These are phyloP conservation scores for Amphiura filiformis DNA, from an alignment of 35 echinoderm and acorn worm genomes.

Conservation along the genomic window DNA sequence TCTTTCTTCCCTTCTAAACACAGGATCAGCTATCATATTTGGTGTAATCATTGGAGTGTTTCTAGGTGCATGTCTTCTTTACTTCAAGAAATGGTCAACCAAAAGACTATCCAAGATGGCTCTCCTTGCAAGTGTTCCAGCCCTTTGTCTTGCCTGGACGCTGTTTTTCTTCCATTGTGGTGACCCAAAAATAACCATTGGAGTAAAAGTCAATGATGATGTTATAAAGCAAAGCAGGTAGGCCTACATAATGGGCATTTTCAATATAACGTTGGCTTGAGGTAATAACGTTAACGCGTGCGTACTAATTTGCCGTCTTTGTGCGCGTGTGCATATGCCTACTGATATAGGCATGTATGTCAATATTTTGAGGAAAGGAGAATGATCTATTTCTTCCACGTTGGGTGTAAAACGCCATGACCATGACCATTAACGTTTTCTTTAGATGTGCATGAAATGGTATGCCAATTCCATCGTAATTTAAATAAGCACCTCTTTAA, in stretches of 20 bases:
- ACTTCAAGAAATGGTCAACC: background rate
- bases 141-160: constrained; percentile 39
- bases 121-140: constrained; percentile 22
- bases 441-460: too few relatives aligned
- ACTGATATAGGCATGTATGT: background rate
- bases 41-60: constrained; percentile 12
- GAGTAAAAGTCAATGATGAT: background rate
- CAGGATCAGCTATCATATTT: constrained; percentile 27
- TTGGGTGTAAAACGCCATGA: too few relatives aligned
- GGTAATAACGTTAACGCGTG: background rate
- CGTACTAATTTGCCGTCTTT: background rate
- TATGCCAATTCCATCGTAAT: too few relatives aligned
- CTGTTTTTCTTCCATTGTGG: constrained; percentile 36
- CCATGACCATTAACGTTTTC: too few relatives aligned
- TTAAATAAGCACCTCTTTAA: too few relatives aligned
- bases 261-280: background rate
- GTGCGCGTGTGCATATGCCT: background rate
- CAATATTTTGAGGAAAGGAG: background rate
- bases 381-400: background rate
- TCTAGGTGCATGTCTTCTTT: background rate
- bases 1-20: too few relatives aligned
- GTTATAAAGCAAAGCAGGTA: background rate
- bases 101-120: constrained; percentile 26
- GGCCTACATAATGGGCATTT: background rate
- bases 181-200: background rate